phyloP scores from a whole-genome alignment of 2,888 invertebrate species.

The Acleris literana region DNA sequence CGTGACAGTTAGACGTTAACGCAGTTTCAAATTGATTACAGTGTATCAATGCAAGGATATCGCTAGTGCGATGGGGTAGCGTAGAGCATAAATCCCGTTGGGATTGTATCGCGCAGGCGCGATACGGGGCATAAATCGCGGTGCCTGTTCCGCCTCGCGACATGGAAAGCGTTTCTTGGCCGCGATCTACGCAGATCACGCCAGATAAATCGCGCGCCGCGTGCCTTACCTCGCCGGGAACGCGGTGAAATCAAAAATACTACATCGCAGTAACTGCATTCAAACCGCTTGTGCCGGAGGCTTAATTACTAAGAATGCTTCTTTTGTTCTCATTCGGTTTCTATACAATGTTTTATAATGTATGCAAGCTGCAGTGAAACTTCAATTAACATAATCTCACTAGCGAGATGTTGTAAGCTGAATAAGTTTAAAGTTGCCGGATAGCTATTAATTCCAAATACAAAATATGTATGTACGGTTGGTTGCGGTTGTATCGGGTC shows the following conservation, averaged over 20 bases:
- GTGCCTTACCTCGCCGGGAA: conserved; percentile 49
- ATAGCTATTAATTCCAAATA: not conserved
- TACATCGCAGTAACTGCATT: conserved; percentile 24
- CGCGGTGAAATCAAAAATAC: conserved; percentile 50
- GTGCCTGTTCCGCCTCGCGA: conserved; percentile 66
- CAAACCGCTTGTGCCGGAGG: conserved; percentile 13
- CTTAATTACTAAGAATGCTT: conserved; percentile 29
- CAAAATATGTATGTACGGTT: conserved; percentile 38
- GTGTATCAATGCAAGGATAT: not conserved
- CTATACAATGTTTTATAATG: conserved; percentile 27
- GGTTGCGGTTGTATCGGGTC: conserved; percentile 51
- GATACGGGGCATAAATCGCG: conserved; percentile 62
- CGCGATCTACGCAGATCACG: conserved; percentile 62
- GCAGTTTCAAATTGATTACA: not conserved
- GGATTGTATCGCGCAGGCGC: conserved; percentile 53
- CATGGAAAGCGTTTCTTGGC: conserved; percentile 72
- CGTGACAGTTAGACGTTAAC: too few relatives aligned
- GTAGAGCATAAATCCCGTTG: conserved; percentile 52
- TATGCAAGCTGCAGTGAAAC: conserved; percentile 28
- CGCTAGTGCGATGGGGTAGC: not conserved
- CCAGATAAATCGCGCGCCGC: conserved; percentile 60
- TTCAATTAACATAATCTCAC: conserved; percentile 26
- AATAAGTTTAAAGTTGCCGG: conserved; percentile 6
- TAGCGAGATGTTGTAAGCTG: conserved; percentile 22
- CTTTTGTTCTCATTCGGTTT: conserved; percentile 30